These are phyloP conservation scores for Meghimatium bilineatum DNA, from an alignment of 2,888 invertebrate genomes.

Conservation along the genomic window DNA sequence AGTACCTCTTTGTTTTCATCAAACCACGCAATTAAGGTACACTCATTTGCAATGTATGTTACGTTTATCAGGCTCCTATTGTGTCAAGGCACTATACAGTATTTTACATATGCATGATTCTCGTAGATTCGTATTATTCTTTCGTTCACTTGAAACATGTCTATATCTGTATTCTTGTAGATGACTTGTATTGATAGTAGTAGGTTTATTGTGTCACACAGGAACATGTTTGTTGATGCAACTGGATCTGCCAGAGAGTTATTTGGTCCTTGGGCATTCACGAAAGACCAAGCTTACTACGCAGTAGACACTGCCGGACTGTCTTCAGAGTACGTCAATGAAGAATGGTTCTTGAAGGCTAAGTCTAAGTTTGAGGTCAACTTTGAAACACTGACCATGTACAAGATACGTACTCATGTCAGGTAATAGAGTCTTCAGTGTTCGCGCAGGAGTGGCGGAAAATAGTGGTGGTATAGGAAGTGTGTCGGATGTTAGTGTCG, in stretches of 20 bases:
- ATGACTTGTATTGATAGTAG: not conserved
- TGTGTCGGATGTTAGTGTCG: no score
- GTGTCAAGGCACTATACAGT: no score
- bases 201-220: not conserved
- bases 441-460: no score
- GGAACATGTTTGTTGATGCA: slow-evolving; percentile 86
- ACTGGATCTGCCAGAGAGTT: slow-evolving; percentile 57
- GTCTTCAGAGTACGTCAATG: slow-evolving; percentile 84
- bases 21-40: no score
- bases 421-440: slow-evolving; percentile 13
- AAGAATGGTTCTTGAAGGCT: slow-evolving; percentile 88
- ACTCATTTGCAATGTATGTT: no score
- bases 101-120: no score
- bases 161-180: no score
- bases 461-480: no score
- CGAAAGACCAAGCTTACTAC: slow-evolving; percentile 45
- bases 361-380: slow-evolving; percentile 94
- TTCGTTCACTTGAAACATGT: no score
- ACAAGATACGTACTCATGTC: slow-evolving; percentile 65
- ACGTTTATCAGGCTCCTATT: no score
- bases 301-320: slow-evolving; percentile 61
- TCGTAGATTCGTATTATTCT: no score
- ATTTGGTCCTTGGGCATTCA: slow-evolving; percentile 69
- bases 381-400: slow-evolving; percentile 85
- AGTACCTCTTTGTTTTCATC: no score